Percentiles rank a stretch among this genome's conserved stretches.
phyloP scores from a whole-genome alignment of 2,113 vertebrate species.

The Corvus moneduloides region DNA sequence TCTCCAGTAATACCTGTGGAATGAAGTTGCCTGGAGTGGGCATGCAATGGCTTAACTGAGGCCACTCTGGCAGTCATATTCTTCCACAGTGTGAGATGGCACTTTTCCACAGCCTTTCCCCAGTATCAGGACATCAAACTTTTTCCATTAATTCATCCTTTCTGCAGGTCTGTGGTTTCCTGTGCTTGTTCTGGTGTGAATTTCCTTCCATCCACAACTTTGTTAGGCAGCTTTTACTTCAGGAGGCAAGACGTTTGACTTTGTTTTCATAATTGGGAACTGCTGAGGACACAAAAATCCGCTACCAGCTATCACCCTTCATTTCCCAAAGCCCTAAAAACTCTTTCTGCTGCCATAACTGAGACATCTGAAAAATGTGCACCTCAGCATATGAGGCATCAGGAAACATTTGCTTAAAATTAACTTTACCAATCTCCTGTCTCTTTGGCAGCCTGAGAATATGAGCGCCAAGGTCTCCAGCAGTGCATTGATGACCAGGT shows the following conservation, averaged over 20 bases:
- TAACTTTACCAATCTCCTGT: background rate
- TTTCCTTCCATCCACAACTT: constrained; percentile 17
- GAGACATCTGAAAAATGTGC: background rate
- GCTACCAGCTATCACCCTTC: background rate
- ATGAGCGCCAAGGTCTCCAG: background rate
- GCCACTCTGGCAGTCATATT: background rate
- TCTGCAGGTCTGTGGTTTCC: constrained; percentile 29
- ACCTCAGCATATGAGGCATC: background rate
- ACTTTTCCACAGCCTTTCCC: constrained; percentile 5
- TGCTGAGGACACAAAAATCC: background rate
- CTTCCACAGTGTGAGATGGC: background rate
- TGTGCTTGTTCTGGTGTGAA: background rate
- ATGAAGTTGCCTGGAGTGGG: background rate
- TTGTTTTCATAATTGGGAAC: background rate
- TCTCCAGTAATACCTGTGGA: background rate
- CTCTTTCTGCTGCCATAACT: background rate
- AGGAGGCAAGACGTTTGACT: background rate
- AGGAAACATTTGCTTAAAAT: background rate
- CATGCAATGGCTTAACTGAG: background rate
- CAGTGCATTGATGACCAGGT: rapidly evolving
- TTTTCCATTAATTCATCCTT: constrained; percentile 40
- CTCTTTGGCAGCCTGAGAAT: background rate
- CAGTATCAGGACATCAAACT: background rate
- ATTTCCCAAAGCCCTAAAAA: background rate
- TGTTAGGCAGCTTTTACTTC: background rate